Percentiles rank a stretch among this genome's conserved stretches.
Evolutionary conservation across 2,113 vertebrate species (phyloP).

Genomic region (Stigmatopora argus): DNA sequence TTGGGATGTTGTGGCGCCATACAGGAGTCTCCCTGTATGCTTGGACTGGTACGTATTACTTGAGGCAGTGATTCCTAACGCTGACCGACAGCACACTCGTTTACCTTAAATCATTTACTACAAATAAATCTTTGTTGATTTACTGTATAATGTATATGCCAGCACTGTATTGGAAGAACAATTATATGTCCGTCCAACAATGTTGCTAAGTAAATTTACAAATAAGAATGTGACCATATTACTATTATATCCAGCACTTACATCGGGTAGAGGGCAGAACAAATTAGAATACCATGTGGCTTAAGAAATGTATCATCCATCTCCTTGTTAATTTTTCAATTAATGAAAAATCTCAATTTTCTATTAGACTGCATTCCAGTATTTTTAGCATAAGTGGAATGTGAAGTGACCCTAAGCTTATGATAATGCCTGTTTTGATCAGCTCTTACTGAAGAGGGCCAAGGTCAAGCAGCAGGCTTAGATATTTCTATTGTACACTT

Average conservation of each 20-base stretch:
- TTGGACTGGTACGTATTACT: slow-evolving; percentile 82
- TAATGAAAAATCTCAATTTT: neutral
- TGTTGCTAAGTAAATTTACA: neutral
- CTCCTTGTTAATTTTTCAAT: neutral
- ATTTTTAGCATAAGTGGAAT: slow-evolving; percentile 7
- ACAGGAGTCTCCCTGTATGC: slow-evolving; percentile 94
- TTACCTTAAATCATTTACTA: neutral
- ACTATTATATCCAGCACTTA: neutral
- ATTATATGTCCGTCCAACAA: neutral
- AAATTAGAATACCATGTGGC: neutral
- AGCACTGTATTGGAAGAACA: neutral
- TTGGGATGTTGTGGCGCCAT: slow-evolving; percentile 93
- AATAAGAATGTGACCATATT: neutral
- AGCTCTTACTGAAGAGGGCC: slow-evolving; percentile 30
- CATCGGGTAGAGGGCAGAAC: neutral
- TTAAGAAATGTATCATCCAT: neutral
- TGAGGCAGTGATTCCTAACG: neutral
- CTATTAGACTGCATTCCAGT: neutral
- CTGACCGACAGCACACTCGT: too few species aligned
- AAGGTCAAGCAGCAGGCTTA: slow-evolving; percentile 35
- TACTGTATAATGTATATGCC: neutral
- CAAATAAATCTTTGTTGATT: neutral
- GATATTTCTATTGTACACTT: slow-evolving; percentile 18
- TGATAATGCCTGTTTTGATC: slow-evolving; percentile 18
- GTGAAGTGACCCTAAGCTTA: slow-evolving; percentile 4